Conservation (phyloP, 2,888 invertebrate genomes). For the Linnaemya vulpina region DNA sequence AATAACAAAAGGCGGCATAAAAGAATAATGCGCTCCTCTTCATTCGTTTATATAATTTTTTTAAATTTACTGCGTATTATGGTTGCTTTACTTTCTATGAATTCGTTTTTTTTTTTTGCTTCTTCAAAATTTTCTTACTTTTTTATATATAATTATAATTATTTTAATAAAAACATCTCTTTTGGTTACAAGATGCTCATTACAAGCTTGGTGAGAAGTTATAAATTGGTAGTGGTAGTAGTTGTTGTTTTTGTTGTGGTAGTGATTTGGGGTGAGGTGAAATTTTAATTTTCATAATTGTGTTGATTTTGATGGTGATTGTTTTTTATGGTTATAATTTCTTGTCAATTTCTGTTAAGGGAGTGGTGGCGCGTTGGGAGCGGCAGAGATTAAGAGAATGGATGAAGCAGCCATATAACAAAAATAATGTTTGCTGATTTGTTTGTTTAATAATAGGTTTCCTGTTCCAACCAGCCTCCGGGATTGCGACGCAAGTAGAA, state of each 20-base stretch:
- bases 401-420: slow-evolving; percentile 72
- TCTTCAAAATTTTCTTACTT: slow-evolving; percentile 37
- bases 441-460: slow-evolving; percentile 95
- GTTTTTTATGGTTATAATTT: slow-evolving; percentile 17
- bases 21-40: slow-evolving; percentile 71
- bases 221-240: slow-evolving; percentile 73
- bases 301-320: slow-evolving; percentile 41
- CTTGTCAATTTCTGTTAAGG: slow-evolving; percentile 39
- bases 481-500: slow-evolving; percentile 98
- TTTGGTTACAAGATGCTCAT: slow-evolving; percentile 52
- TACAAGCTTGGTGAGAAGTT: slow-evolving; percentile 75
- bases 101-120: slow-evolving; percentile 37
- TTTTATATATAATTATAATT: slow-evolving; percentile 50
- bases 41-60: slow-evolving; percentile 59
- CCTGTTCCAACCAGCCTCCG: slow-evolving; percentile 99
- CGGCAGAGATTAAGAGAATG: slow-evolving; percentile 61
- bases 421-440: slow-evolving; percentile 66
- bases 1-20: slow-evolving; percentile 71
- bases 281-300: slow-evolving; percentile 34
- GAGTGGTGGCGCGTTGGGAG: slow-evolving; percentile 61
- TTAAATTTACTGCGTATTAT: slow-evolving; percentile 53
- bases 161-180: slow-evolving; percentile 52
- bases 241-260: slow-evolving; percentile 74
- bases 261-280: slow-evolving; percentile 75
- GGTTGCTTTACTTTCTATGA: slow-evolving; percentile 54